A percentile compares a stretch with the other conserved stretches of the same genome.
phyloP scores from a whole-genome alignment of 2,113 vertebrate species.

The Corvus cornix region DNA sequence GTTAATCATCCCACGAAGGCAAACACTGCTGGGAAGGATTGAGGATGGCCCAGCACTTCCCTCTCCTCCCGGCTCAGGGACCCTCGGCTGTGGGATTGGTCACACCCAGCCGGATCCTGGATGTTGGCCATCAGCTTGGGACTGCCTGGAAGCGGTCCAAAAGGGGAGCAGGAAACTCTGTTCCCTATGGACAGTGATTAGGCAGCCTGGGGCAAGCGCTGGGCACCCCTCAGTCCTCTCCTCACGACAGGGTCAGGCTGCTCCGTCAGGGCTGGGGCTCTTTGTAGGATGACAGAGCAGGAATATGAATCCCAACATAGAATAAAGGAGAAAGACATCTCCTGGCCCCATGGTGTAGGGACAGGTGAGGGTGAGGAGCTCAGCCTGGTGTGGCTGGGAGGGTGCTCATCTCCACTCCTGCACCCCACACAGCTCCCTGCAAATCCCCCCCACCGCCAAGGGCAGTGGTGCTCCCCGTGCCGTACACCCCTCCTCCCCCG shows the following conservation, averaged over 20 bases:
- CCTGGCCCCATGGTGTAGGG: not conserved
- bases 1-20: constrained; percentile 45
- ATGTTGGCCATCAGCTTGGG: not conserved
- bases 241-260: not conserved
- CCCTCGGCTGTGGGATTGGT: not conserved
- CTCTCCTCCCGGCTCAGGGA: accelerated
- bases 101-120: not conserved
- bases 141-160: not conserved
- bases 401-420: not conserved
- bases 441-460: accelerated
- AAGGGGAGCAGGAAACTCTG: not conserved
- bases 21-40: not conserved
- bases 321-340: not conserved
- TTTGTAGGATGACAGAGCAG: not conserved
- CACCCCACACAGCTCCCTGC: not conserved
- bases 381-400: accelerated
- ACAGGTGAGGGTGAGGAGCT: not conserved
- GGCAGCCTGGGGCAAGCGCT: not conserved
- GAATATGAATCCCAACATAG: not conserved
- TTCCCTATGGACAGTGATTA: not conserved
- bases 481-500: accelerated
- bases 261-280: not conserved
- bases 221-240: not conserved
- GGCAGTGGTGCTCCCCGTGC: not conserved
- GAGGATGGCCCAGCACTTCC: not conserved